Evolutionary conservation across 1,140 invertebrate species (phyloP), one percentile per base, ranked within the genome.

Genomic region (Lasaia peninsularis): DNA sequence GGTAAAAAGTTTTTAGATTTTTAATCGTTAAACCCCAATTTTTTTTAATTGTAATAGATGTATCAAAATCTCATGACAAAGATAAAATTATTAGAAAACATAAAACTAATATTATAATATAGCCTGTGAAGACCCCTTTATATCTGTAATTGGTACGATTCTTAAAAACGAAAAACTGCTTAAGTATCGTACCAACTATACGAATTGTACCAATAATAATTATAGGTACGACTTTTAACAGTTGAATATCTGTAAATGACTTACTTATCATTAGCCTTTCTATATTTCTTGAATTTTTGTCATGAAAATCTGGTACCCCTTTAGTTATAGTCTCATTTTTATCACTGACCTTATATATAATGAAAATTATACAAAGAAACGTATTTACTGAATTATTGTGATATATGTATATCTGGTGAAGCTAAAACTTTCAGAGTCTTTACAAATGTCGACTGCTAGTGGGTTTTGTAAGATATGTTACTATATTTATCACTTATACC

Each of bases 381-480:
- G 14, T 52, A 52, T 52, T 52, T 52, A 80, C 60, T 72, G 71
- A 81, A 80, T 79, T 70, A 80, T 75, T 86, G 82, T 86, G 79
- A 84, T 86, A 83, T 74, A 65, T 68, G 62, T 68, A 57, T 69
- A 71, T 73, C 69, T 75, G 71, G 66, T 69, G 69, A 72, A 69
- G 74, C 33, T 65, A 67, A 77, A 73, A 64, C 71, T 83, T 80
- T 83, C 81, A 73, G 76, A 80, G 69, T 85, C 74, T 86, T 80
- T 81, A 84, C 83, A 84, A 78, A 70, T 69, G 75, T 77, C 74
- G 70, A 73, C 67, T 78, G 78, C 62, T 71, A 67, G 75, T 71
- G 71, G 71, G 61, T 75, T 81, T 84, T 80, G 69, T 67, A 75
- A 62, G 68, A 77, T 70, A 68, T 83, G 73, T 80, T 76, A 76